A percentile compares a stretch with the other conserved stretches of the same genome.
Conservation (phyloP, 2,888 invertebrate genomes). For the Lymantria dispar region DNA sequence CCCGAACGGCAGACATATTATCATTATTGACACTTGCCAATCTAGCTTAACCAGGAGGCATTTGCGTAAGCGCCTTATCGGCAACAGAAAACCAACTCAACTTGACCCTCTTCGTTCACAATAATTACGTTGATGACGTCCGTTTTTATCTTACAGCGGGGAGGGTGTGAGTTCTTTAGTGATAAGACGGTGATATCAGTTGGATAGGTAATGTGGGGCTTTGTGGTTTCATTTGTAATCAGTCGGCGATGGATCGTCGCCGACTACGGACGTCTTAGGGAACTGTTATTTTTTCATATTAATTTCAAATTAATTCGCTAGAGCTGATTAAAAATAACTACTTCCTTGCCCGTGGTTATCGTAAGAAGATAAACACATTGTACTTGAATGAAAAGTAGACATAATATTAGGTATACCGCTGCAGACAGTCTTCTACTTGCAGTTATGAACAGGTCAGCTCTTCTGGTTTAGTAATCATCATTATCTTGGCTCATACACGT, state of each 20-base stretch:
- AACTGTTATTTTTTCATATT: constrained; percentile 10
- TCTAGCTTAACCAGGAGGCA: constrained; percentile 59
- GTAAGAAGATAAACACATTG: no score
- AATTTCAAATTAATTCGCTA: no score
- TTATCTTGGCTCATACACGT: no score
- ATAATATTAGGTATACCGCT: no score
- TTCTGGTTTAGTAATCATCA: no score
- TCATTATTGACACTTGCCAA: constrained; percentile 71
- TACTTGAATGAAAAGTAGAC: no score
- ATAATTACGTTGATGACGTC: neutral
- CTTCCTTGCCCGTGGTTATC: no score
- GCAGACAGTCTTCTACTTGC: no score
- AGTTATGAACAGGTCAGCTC: no score
- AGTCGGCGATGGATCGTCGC: constrained; percentile 75
- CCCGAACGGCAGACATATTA: constrained; percentile 58
- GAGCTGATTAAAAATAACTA: no score
- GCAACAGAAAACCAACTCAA: constrained; percentile 39
- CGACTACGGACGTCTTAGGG: constrained; percentile 55
- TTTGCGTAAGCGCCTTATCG: constrained; percentile 73
- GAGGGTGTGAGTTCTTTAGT: constrained; percentile 33
- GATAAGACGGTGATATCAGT: constrained; percentile 53
- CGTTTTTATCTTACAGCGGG: constrained; percentile 1
- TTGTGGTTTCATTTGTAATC: constrained; percentile 32
- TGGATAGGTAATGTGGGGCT: constrained; percentile 65
- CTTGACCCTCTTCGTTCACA: constrained; percentile 25